A percentile compares a stretch with the other conserved stretches of the same genome.
These are phyloP conservation scores for Streptopelia turtur DNA, from an alignment of 2,797 vertebrate genomes.

Conservation along the genomic window DNA sequence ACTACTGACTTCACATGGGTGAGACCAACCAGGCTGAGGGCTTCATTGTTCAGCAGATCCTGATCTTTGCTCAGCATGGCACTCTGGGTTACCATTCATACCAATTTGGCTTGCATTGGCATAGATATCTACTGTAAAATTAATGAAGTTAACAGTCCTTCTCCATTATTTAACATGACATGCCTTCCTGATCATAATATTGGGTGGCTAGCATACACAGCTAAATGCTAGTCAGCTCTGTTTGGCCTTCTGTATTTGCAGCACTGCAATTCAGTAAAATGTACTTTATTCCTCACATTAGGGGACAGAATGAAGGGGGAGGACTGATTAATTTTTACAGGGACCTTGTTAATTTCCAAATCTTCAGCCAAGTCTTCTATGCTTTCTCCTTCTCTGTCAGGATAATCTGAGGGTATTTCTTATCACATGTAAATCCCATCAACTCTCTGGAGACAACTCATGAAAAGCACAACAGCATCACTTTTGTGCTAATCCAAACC, in stretches of 20 bases:
- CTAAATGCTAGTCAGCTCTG: background rate
- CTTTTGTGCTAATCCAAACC: conserved; percentile 51
- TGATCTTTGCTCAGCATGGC: background rate
- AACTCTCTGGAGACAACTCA: conserved; percentile 39
- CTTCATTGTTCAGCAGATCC: background rate
- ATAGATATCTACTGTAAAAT: background rate
- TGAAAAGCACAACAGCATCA: conserved; percentile 37
- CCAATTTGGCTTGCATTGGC: background rate
- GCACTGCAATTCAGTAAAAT: background rate
- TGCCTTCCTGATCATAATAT: background rate
- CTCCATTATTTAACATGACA: background rate
- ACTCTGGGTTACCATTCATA: background rate
- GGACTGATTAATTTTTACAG: conserved; percentile 30
- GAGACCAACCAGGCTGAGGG: background rate
- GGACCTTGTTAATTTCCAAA: conserved; percentile 39
- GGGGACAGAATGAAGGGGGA: background rate
- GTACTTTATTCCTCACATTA: background rate
- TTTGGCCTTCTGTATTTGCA: conserved; percentile 24
- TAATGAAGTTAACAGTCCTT: conserved; percentile 1
- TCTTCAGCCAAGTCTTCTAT: conserved; percentile 9
- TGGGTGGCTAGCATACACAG: background rate
- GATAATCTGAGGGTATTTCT: conserved; percentile 46
- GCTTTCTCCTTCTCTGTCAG: conserved; percentile 28
- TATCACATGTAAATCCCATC: conserved; percentile 46
- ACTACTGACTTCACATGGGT: background rate